Base-by-base conservation (phyloP, 2,113 vertebrate genomes). In the Empidonax alnorum region DNA sequence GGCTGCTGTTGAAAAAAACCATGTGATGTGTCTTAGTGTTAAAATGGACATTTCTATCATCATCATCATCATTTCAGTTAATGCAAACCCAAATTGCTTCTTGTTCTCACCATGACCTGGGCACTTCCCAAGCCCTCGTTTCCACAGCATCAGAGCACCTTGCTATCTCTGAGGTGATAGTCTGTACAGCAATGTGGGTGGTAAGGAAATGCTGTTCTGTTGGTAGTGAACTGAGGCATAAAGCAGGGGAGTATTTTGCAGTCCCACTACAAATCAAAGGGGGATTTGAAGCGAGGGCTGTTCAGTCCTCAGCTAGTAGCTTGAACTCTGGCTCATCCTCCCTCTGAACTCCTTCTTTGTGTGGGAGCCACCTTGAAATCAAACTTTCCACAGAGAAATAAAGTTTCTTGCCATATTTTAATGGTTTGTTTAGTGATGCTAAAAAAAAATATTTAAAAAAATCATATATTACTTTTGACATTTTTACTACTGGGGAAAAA, bases 1-100 rank as follows among this genome's bases (percentile, higher is more conserved):
- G 56, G 56, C 71, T 93, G 66, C 49, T 94, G 87, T 91, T 94
- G 91, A 95, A 95, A 94, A 82, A 73, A 89, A 69, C 68, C 89
- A 73, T 76, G 77, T 89, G 93, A 89, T 84, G 47, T 42, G 18
- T 50, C 62, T 74, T 73, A 62, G 53, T 61, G 61, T 90, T 80
- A 75, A 72, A 94, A 75, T 25, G 65, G 73, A 28, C 1, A 8
- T 84, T 94, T 94, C 69, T 87, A 17, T 69, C 39, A 27, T 69
- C 39, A 24, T 69, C 39, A 24, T 41, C 20, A 7, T 93, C 37
- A 11, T 25, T 87, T 47, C 52, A 58, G 39, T 69, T 91, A 62
- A 56, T 58, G 52, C 49, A 82, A 46, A 79, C 68, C 61, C 41
- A 4, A 11, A 91, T 42, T 47, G 58, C 37, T 91, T 61, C 67